Percentiles rank a stretch among this genome's conserved stretches.
Evolutionary conservation across 2,797 vertebrate species (phyloP).

Genomic region (Fundulus diaphanus): DNA sequence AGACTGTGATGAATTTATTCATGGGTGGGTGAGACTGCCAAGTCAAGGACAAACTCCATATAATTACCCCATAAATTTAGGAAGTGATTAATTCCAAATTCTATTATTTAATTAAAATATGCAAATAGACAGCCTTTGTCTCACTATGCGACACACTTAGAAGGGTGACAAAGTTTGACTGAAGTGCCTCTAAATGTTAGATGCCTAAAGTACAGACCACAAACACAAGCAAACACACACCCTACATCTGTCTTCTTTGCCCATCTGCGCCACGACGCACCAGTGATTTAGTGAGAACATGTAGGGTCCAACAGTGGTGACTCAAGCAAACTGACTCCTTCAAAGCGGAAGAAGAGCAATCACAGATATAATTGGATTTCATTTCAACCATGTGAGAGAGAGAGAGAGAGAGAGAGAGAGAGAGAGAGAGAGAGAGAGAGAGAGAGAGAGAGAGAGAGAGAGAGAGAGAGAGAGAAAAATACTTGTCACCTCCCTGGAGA

Average conservation of each 20-base stretch:
- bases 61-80: conserved; percentile 77
- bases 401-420: background rate
- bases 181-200: conserved; percentile 39
- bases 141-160: conserved; percentile 41
- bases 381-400: conserved; percentile 75
- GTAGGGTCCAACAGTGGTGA: conserved; percentile 65
- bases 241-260: conserved; percentile 48
- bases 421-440: conserved; percentile 37
- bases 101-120: conserved; percentile 79
- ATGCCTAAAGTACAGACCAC: conserved; percentile 14
- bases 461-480: conserved; percentile 32
- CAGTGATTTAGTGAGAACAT: conserved; percentile 63
- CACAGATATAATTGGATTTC: conserved; percentile 79
- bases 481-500: conserved; percentile 69
- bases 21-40: conserved; percentile 70
- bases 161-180: conserved; percentile 58
- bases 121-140: conserved; percentile 68
- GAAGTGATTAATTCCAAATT: conserved; percentile 76
- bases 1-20: conserved; percentile 71
- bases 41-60: conserved; percentile 78
- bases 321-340: conserved; percentile 70
- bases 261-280: conserved; percentile 57
- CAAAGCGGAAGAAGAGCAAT: conserved; percentile 74
- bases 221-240: conserved; percentile 14
- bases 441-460: background rate